A percentile compares a stretch with the other conserved stretches of the same genome.
Evolutionary conservation across 2,797 vertebrate species (phyloP).

Genomic region (Melanotaenia boesemani): DNA sequence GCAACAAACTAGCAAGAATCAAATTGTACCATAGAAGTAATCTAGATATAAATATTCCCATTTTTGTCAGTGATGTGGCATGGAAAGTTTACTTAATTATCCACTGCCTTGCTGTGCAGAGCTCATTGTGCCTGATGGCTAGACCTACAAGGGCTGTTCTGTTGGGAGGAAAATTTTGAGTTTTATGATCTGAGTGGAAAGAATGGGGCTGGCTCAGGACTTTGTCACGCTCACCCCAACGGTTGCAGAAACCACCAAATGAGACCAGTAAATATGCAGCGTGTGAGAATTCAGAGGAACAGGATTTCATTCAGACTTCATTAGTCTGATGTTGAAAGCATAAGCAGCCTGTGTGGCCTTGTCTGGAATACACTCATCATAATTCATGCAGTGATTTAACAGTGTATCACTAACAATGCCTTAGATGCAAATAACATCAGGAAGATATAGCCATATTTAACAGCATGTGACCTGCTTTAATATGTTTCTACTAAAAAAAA

Average conservation of each 20-base stretch:
- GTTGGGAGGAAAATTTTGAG: slow-evolving; percentile 65
- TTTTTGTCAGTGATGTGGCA: slow-evolving; percentile 57
- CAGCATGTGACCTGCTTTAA: slow-evolving; percentile 15
- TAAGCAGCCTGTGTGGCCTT: slow-evolving; percentile 68
- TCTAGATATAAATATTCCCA: slow-evolving; percentile 51
- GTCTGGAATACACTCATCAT: slow-evolving; percentile 27
- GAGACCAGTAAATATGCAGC: slow-evolving; percentile 74
- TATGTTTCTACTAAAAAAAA: background rate
- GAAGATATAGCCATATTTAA: background rate
- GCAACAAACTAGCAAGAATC: background rate
- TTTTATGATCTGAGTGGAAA: slow-evolving; percentile 82
- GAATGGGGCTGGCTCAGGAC: slow-evolving; percentile 74
- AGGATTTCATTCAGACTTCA: slow-evolving; percentile 67
- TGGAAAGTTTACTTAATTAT: slow-evolving; percentile 72
- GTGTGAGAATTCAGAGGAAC: slow-evolving; percentile 67
- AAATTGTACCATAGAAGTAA: background rate
- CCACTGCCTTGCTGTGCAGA: slow-evolving; percentile 42
- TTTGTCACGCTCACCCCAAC: slow-evolving; percentile 72
- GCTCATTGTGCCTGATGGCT: slow-evolving; percentile 52
- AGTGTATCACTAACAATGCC: slow-evolving; percentile 5
- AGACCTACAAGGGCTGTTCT: slow-evolving; percentile 63
- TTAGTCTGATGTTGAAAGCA: slow-evolving; percentile 62
- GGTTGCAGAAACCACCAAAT: slow-evolving; percentile 72
- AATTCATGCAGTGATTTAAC: slow-evolving; percentile 33
- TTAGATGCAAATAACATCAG: slow-evolving; percentile 34